Evolutionary conservation across 2,888 invertebrate genomes (phyloP).

Genomic region (Copidosoma aretas): DNA sequence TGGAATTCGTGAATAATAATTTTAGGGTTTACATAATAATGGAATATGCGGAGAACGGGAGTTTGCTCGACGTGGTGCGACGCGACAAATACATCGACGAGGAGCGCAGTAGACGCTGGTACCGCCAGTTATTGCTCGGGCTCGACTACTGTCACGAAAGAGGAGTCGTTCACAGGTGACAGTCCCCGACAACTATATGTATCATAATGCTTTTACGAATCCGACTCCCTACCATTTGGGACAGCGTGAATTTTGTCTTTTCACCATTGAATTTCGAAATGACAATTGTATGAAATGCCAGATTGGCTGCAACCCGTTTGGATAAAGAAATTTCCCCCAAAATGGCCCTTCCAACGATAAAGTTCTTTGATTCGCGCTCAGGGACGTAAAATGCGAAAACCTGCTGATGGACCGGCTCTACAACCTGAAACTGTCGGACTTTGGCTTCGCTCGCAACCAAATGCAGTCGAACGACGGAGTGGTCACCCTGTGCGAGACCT

Average conservation of each 20-base stretch:
- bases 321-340: no score
- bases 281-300: no score
- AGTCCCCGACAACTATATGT: no score
- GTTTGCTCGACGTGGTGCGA: slow-evolving; percentile 77
- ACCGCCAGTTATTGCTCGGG: slow-evolving; percentile 74
- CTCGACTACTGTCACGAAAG: slow-evolving; percentile 80
- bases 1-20: background rate
- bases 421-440: slow-evolving; percentile 81
- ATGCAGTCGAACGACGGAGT: slow-evolving; percentile 73
- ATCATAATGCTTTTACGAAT: no score
- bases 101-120: slow-evolving; percentile 72
- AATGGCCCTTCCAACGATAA: no score
- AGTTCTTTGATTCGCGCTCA: slow-evolving; percentile 47
- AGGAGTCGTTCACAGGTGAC: slow-evolving; percentile 80
- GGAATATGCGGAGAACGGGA: slow-evolving; percentile 84
- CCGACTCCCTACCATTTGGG: no score
- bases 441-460: slow-evolving; percentile 80
- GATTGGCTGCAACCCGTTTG: no score
- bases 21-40: slow-evolving; percentile 81
- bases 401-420: slow-evolving; percentile 74
- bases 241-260: no score
- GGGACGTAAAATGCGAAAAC: slow-evolving; percentile 86
- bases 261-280: no score
- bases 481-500: slow-evolving; percentile 78
- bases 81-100: slow-evolving; percentile 77